Evolutionary conservation across 2,888 invertebrate genomes (phyloP).

Genomic region (Copidosoma aretas): DNA sequence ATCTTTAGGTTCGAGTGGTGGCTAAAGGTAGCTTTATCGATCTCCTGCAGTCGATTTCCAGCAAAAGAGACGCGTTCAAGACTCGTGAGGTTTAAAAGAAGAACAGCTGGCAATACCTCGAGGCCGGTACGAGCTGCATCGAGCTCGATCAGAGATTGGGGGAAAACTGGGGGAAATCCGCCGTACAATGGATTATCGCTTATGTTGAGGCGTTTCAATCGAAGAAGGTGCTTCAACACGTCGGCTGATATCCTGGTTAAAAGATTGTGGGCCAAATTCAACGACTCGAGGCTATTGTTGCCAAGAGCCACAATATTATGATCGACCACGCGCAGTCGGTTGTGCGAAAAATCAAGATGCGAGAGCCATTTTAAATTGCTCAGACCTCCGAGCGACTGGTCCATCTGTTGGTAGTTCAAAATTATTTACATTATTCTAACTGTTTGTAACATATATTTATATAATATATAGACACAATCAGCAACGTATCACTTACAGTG

Average conservation of each 20-base stretch:
- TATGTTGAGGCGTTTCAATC: slow-evolving; percentile 76
- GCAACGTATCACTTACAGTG: slow-evolving; percentile 70
- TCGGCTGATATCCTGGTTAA: slow-evolving; percentile 75
- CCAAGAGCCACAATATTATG: slow-evolving; percentile 46
- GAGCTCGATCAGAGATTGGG: slow-evolving; percentile 67
- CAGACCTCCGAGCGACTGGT: slow-evolving; percentile 86
- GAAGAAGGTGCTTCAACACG: slow-evolving; percentile 72
- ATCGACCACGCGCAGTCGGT: slow-evolving; percentile 73
- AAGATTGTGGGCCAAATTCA: slow-evolving; percentile 83
- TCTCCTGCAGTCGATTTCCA: slow-evolving; percentile 75
- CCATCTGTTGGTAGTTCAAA: slow-evolving; percentile 71
- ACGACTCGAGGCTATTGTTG: slow-evolving; percentile 66
- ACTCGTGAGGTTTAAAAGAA: slow-evolving; percentile 72
- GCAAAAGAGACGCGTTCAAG: slow-evolving; percentile 74
- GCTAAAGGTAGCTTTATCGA: slow-evolving; percentile 79
- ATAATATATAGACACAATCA: background rate
- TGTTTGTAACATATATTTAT: background rate
- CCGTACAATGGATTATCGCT: slow-evolving; percentile 79
- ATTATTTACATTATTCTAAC: no score
- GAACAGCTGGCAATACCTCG: slow-evolving; percentile 75
- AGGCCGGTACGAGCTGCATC: slow-evolving; percentile 80
- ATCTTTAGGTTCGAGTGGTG: slow-evolving; percentile 77
- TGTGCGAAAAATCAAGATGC: slow-evolving; percentile 76
- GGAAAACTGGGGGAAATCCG: slow-evolving; percentile 68
- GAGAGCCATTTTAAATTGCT: slow-evolving; percentile 77